Base-by-base conservation (phyloP, 2,797 vertebrate species). In the Morelia viridis region DNA sequence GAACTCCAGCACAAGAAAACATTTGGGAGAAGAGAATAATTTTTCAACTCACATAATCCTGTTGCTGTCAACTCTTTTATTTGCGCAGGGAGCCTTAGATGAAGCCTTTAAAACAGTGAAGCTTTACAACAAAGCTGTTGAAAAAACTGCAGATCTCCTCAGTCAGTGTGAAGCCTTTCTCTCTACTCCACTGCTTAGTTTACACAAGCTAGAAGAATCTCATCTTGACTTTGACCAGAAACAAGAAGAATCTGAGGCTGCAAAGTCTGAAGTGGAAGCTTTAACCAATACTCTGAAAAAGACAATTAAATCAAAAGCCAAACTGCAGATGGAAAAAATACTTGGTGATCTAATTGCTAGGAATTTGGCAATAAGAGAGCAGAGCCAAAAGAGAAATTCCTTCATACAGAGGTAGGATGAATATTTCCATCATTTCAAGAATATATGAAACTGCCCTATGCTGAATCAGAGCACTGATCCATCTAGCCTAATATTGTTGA, bases 221-320 rank as follows among this genome's bases (percentile, higher is more conserved):
- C 95, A 94, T 83, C 97, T 96, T 10, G 93, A 90, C 71, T 96
- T 41, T 35, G 97, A 46, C 56, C 62, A 50, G 0, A 95, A 98
- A 58, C 96, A 97, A 92, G 95, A 98, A 58, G 97, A 98, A n/a
- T 97, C 99, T 92, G 97, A 97, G 87, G 96, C 95, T 41, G 93
- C 97, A 5, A 62, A 98, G 68, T 94, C 96, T 56, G 92, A 97
- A 84, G 94, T 99, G 68, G 97, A 97, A 95, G 96, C 93, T 24
- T 95, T 98, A 86, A 93, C 61, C 1, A 93, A 95, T 31, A 94
- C 97, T 15, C 89, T 98, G 92, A 94, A 96, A 56, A 94, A 92
- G 85, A 10, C 98, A 26, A 96, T 93, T 91, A 97, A 95, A 53
- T 95, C 97, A 64, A 96, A 97, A 94, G 95, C 97, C 92, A 96